A percentile compares a stretch with the other conserved stretches of the same genome.
phyloP scores from a whole-genome alignment of 2,888 invertebrate genomes.

The Siphlonurus alternatus region DNA sequence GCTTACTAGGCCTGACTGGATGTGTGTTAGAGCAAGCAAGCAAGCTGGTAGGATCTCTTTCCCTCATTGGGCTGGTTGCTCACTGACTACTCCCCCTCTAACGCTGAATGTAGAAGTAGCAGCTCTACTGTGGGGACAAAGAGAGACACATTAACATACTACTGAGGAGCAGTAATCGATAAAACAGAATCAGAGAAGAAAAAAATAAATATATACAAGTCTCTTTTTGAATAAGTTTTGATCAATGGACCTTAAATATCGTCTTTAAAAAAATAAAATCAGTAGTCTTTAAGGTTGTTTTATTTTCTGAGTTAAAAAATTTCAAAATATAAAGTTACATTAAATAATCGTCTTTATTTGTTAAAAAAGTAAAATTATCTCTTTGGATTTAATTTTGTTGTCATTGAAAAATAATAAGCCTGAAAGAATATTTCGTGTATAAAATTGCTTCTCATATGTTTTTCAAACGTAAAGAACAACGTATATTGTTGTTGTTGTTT shows the following conservation, averaged over 20 bases:
- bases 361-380: too few species aligned
- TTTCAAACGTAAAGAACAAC: too few species aligned
- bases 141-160: constrained; percentile 4
- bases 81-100: not conserved
- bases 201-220: not conserved
- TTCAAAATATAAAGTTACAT: too few species aligned
- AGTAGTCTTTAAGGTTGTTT: too few species aligned
- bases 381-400: too few species aligned
- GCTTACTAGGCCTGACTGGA: not conserved
- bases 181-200: not conserved
- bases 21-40: not conserved
- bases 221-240: not conserved
- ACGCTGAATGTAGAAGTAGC: not conserved
- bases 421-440: too few species aligned
- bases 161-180: not conserved
- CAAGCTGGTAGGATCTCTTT: not conserved
- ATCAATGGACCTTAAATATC: not conserved
- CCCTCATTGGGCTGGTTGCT: not conserved
- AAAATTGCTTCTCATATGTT: too few species aligned
- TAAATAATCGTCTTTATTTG: too few species aligned
- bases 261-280: not conserved
- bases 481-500: too few species aligned
- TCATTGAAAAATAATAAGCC: too few species aligned
- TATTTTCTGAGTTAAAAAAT: too few species aligned
- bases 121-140: not conserved